Evolutionary conservation across 2,888 invertebrate species (phyloP).

Genomic region (Lymantria monacha): DNA sequence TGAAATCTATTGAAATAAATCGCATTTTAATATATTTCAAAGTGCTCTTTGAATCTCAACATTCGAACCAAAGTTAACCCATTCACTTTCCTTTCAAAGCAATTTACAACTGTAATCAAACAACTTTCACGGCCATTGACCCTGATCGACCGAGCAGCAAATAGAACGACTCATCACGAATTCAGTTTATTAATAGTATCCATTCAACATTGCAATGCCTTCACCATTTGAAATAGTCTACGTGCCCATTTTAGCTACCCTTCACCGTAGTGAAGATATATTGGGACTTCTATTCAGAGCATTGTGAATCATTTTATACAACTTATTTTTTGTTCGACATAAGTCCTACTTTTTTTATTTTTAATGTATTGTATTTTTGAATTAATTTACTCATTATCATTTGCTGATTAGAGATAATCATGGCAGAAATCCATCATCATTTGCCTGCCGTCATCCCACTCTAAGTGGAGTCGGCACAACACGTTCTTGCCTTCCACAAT

Average conservation of each 20-base stretch:
- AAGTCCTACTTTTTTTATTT: no score
- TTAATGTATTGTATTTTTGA: no score
- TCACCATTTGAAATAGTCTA: slow-evolving; percentile 17
- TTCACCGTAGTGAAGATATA: not conserved
- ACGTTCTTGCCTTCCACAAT: no score
- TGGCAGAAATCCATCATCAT: no score
- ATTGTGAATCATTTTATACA: no score
- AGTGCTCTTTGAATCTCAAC: not conserved
- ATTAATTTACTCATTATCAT: no score
- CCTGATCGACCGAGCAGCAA: slow-evolving; percentile 6
- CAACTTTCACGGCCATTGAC: slow-evolving; percentile 6
- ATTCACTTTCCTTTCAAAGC: not conserved
- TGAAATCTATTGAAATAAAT: not conserved
- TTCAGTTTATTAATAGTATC: slow-evolving; percentile 17
- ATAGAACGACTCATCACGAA: slow-evolving; percentile 10
- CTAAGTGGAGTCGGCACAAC: no score
- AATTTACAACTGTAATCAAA: not conserved
- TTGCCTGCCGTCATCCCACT: no score
- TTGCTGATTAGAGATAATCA: no score
- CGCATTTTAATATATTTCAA: not conserved
- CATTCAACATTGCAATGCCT: slow-evolving; percentile 12
- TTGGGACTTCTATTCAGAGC: no score
- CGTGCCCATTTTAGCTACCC: slow-evolving; percentile 8
- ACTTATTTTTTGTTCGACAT: no score
- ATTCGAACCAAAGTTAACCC: not conserved